These are phyloP conservation scores for Tragelaphus strepsiceros DNA, from an alignment of 2,113 vertebrate genomes.

Conservation along the genomic window DNA sequence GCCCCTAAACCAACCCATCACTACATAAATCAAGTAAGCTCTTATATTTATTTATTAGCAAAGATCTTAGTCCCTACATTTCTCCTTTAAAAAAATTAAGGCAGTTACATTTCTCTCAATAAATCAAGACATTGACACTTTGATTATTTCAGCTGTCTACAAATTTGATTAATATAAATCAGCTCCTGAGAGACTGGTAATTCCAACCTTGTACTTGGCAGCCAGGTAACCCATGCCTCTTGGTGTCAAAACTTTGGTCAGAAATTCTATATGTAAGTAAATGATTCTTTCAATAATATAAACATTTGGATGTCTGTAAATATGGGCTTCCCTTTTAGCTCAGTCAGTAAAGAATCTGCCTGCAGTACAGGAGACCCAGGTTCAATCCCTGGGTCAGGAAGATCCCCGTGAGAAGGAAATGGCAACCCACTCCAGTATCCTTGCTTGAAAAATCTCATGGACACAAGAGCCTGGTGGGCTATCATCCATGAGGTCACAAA, in stretches of 20 bases:
- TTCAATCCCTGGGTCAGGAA: not conserved
- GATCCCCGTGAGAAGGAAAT: not conserved
- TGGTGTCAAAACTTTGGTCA: not conserved
- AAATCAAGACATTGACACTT: not conserved
- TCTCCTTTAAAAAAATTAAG: not conserved
- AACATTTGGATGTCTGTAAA: not conserved
- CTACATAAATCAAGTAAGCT: not conserved
- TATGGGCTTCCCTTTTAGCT: not conserved
- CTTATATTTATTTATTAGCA: not conserved
- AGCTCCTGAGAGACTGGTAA: not conserved
- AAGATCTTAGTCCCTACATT: not conserved
- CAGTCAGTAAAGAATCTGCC: not conserved
- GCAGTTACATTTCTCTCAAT: not conserved
- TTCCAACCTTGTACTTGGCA: not conserved
- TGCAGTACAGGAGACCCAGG: not conserved
- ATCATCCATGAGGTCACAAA: not conserved
- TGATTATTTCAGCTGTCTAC: not conserved
- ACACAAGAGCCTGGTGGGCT: not conserved
- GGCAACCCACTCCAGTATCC: not conserved
- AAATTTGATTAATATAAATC: not conserved
- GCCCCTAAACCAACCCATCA: not conserved
- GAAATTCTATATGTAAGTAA: not conserved
- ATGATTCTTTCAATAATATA: not conserved
- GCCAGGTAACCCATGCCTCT: not conserved
- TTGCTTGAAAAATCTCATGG: not conserved